phyloP scores from a whole-genome alignment of 2,888 invertebrate genomes.

The Mamestra brassicae region DNA sequence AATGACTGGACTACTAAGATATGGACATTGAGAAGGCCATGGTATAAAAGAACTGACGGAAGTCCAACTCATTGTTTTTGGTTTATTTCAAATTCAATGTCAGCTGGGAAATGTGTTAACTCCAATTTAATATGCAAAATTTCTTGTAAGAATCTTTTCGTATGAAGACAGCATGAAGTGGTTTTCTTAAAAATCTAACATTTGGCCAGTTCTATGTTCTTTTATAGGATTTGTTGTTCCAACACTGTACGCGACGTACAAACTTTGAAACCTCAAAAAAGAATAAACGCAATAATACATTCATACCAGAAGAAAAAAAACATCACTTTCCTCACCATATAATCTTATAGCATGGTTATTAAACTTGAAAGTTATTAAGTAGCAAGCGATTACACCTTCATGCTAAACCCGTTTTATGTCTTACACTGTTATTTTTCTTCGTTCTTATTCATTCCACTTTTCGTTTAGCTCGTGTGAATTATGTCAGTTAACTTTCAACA shows the following conservation, averaged over 20 bases:
- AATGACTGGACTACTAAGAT: slow-evolving; percentile 79
- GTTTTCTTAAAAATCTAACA: too few relatives aligned
- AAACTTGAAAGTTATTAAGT: slow-evolving; percentile 62
- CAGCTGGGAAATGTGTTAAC: slow-evolving; percentile 17
- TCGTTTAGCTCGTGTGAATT: slow-evolving; percentile 53
- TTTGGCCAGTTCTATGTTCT: too few relatives aligned
- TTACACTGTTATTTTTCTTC: slow-evolving; percentile 50
- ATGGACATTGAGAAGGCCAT: slow-evolving; percentile 81
- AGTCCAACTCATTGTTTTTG: slow-evolving; percentile 39
- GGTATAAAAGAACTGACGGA: slow-evolving; percentile 52
- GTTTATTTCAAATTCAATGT: slow-evolving; percentile 37
- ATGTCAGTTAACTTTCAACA: slow-evolving; percentile 51
- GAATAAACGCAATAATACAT: slow-evolving; percentile 8
- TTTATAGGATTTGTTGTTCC: too few relatives aligned
- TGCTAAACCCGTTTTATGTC: slow-evolving; percentile 46
- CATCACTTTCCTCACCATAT: slow-evolving; percentile 38
- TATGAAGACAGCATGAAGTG: too few relatives aligned
- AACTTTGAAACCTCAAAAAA: background rate
- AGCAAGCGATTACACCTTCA: slow-evolving; percentile 51
- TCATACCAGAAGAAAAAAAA: slow-evolving; percentile 10
- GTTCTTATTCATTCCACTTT: slow-evolving; percentile 38
- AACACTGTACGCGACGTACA: too few relatives aligned
- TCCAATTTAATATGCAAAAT: background rate
- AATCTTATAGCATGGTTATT: slow-evolving; percentile 56
- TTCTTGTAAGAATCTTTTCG: background rate